Base-by-base conservation (phyloP, 2,797 vertebrate genomes). In the Crenichthys baileyi region DNA sequence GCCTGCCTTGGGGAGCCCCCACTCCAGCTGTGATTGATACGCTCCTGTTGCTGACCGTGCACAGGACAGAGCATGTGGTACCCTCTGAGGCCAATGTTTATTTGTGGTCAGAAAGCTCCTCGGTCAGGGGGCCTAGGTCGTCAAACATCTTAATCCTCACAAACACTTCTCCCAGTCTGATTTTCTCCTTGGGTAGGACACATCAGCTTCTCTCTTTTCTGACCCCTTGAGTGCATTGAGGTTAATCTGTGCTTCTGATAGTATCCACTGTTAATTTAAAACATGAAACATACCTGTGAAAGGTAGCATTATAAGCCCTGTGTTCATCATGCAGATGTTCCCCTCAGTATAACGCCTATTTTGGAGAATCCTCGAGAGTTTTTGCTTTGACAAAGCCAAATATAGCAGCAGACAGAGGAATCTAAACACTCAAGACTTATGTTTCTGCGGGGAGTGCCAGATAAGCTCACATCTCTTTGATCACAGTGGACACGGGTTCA, bases 71-170 rank as follows among this genome's bases (percentile, higher is more conserved):
- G 88, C 89, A 48, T 82, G 75, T 92, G 90, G 92, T n/a, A 90
- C 89, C 89, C 72, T 75, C 86, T 75, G 85, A 90, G 88, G 86
- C 92, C 89, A 89, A 83, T 95, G 93, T 95, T 94, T 95, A 92
- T 95, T 95, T 93, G 93, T 93, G 93, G 92, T 94, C 90, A 93
- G 93, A 94, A 93, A 92, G 79, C 90, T 58, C 88, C 89, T 89
- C 80, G 87, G 91, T 92, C 88, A 89, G 86, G 83, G 86, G 86
- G 84, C 85, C 87, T 83, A 55, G 71, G 74, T 91, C 92, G 87
- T 94, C 93, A 92, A 94, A 94, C 92, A 91, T 90, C 91, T 94
- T 95, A 92, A 93, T 94, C 92, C 92, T 90, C 84, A 88, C 88
- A 88, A 93, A 90, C 88, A 82, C 87, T 79, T 84, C 88, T 89